Evolutionary conservation across 2,888 invertebrate species (phyloP).

Genomic region (Micropterix aruncella): DNA sequence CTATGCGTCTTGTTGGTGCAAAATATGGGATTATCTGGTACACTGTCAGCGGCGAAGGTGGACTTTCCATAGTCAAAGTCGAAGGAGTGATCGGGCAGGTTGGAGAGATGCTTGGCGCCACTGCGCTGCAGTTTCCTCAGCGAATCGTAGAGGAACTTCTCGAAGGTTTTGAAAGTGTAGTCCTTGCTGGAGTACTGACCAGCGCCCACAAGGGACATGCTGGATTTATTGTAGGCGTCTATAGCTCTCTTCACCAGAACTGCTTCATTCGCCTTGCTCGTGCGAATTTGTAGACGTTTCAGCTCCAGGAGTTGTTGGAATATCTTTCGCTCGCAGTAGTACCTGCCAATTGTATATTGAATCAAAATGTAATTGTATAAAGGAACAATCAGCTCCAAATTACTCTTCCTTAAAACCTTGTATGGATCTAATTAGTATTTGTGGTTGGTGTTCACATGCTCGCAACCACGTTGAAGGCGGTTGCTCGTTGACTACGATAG

Average conservation of each 20-base stretch:
- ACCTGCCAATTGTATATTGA: slow-evolving; percentile 45
- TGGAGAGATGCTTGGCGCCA: slow-evolving; percentile 47
- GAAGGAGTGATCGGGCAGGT: slow-evolving; percentile 40
- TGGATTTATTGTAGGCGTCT: slow-evolving; percentile 68
- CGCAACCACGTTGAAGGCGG: no score
- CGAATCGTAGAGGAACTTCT: slow-evolving; percentile 79
- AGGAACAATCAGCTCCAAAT: not conserved
- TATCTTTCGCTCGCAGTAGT: slow-evolving; percentile 81
- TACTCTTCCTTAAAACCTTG: not conserved
- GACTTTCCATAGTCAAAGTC: slow-evolving; percentile 37
- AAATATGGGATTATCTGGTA: slow-evolving; percentile 59
- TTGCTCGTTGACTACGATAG: no score
- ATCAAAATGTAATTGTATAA: slow-evolving; percentile 6
- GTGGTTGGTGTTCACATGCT: no score
- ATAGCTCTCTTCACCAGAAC: slow-evolving; percentile 78
- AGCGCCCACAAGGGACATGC: slow-evolving; percentile 47
- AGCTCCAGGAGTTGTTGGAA: slow-evolving; percentile 87
- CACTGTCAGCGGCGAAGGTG: slow-evolving; percentile 43
- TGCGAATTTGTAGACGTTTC: slow-evolving; percentile 82
- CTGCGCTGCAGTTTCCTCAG: slow-evolving; percentile 62
- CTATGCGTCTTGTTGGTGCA: slow-evolving; percentile 81
- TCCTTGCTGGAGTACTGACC: slow-evolving; percentile 51
- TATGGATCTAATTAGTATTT: not conserved
- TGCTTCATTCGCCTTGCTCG: slow-evolving; percentile 77
- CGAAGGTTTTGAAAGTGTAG: slow-evolving; percentile 64